Evolutionary conservation across 2,113 vertebrate species (phyloP), one percentile per base, ranked within the genome.

Genomic region (Triplophysa dalaica): DNA sequence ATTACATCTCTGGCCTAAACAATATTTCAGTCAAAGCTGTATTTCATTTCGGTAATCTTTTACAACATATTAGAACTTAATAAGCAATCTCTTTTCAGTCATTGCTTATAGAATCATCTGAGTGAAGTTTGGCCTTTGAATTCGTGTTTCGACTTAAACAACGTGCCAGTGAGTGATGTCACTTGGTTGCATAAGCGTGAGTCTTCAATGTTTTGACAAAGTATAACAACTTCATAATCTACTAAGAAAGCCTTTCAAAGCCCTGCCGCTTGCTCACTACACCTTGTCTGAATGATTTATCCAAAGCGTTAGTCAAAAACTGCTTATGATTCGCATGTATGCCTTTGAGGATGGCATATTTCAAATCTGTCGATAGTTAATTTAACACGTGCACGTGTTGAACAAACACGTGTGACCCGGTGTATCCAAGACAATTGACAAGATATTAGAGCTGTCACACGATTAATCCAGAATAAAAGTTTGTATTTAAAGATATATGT

Each of bases 1-100:
- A 67, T 81, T 86, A 63, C 75, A 75, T 83, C 29, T 77, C 60
- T 62, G 41, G 65, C 38, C 60, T 26, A 82, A 79, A 82, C 76
- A 78, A 75, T 84, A 77, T 84, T 84, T 80, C 52, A 73, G 70
- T 14, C 77, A 56, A 77, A 77, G 58, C 63, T 41, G 24, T 68
- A 63, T 64, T 43, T 78, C 67, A 68, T 33, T 78, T 65, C 58
- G 17, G 22, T 68, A 38, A 74, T 52, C 56, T 48, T 63, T 54
- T 69, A 72, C 54, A 61, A 12, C 54, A 45, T 56, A 81, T 74
- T 50, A 45, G 63, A 22, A 19, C 69, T 72, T 70, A 58, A 54
- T 69, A 56, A 58, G 64, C 41, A 56, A 70, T 67, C 80, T 80
- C 69, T 66, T 78, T 80, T 86, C 79, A 83, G 63, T 62, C 65